Evolutionary conservation across 2,888 invertebrate species (phyloP).

Genomic region (Oithona nana): DNA sequence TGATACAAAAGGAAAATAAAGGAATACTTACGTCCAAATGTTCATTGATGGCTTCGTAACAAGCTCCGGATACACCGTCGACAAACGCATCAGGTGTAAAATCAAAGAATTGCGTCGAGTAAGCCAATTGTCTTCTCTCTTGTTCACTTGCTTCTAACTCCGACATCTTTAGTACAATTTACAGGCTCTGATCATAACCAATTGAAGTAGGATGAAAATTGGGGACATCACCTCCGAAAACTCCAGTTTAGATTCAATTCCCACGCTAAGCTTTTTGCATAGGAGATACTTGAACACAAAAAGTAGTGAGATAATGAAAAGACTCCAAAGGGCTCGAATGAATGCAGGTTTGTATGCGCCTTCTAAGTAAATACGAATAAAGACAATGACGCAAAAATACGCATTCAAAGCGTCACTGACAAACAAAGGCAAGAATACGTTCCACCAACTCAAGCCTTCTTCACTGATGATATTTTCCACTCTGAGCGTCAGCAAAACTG

Average conservation of each 20-base stretch:
- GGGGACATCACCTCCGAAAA: constrained; percentile 84
- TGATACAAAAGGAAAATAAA: too few relatives aligned
- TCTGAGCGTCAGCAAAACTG: constrained; percentile 59
- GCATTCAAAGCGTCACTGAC: constrained; percentile 76
- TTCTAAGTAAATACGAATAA: constrained; percentile 72
- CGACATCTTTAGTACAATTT: constrained; percentile 43
- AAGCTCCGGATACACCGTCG: background rate
- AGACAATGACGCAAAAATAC: constrained; percentile 85
- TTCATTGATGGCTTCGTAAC: background rate
- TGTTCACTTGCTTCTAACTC: background rate
- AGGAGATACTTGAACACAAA: constrained; percentile 78
- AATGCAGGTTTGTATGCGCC: constrained; percentile 45
- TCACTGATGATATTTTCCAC: constrained; percentile 39
- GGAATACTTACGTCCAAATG: background rate
- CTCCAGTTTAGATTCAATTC: constrained; percentile 37
- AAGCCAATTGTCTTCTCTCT: background rate
- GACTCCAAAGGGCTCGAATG: constrained; percentile 58
- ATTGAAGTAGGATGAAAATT: constrained; percentile 65
- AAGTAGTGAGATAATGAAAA: constrained; percentile 56
- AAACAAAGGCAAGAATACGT: constrained; percentile 74
- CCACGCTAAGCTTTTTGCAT: constrained; percentile 63
- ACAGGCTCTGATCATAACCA: constrained; percentile 79
- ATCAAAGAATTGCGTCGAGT: background rate
- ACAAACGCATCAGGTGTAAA: background rate
- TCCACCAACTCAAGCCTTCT: constrained; percentile 51